A percentile compares a stretch with the other conserved stretches of the same genome.
Conservation (phyloP, 2,888 invertebrate genomes). For the Clunio marinus region DNA sequence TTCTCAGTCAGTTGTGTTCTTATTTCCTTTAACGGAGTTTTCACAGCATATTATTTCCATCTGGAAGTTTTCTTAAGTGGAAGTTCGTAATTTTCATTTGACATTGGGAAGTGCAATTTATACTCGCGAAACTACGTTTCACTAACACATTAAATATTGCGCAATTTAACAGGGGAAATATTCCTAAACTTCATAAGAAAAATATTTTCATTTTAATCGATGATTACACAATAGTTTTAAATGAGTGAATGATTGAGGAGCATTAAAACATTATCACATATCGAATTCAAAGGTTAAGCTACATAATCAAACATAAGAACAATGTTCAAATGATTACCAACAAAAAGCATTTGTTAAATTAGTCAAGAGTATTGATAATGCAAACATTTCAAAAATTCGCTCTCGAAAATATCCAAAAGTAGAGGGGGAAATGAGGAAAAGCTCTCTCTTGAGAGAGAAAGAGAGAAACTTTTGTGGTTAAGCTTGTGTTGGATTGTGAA, state of each 20-base stretch:
- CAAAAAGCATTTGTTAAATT: neutral
- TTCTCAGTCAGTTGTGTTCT: neutral
- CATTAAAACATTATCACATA: neutral
- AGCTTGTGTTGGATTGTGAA: neutral
- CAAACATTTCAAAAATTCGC: conserved; percentile 11
- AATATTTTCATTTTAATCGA: neutral
- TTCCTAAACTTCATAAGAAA: too few relatives aligned
- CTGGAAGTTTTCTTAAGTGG: neutral
- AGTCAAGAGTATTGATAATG: too few relatives aligned
- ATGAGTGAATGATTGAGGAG: neutral
- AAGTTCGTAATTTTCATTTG: neutral
- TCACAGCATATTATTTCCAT: neutral
- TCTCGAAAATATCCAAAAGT: too few relatives aligned
- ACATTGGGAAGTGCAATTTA: neutral
- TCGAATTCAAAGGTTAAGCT: neutral
- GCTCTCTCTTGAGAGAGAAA: neutral
- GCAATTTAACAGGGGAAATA: neutral
- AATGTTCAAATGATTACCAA: neutral
- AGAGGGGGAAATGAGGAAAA: neutral
- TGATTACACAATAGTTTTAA: neutral
- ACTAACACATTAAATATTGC: neutral
- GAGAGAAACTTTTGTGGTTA: too few relatives aligned
- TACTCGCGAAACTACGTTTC: too few relatives aligned
- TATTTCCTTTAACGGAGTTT: neutral
- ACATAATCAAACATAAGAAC: neutral